Evolutionary conservation across 2,888 invertebrate species (phyloP).

Genomic region (Cylindroiulus punctatus): DNA sequence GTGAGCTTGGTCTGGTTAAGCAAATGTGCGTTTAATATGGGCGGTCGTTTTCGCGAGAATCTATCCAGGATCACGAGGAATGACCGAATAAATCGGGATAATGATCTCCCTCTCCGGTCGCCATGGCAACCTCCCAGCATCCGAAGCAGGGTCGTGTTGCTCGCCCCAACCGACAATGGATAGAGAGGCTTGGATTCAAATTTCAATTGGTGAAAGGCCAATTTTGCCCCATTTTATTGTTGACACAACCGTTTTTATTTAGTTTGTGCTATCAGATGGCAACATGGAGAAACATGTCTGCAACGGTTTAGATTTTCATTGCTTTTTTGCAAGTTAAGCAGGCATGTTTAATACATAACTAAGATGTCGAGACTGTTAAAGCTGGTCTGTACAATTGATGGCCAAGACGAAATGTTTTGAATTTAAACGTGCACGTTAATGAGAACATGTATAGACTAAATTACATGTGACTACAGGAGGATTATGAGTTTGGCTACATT

Average conservation of each 20-base stretch:
- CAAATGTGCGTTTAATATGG: not conserved
- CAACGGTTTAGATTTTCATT: too few relatives aligned
- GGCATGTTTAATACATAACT: too few relatives aligned
- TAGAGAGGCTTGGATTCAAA: not conserved
- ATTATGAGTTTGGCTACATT: too few relatives aligned
- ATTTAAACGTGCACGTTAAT: too few relatives aligned
- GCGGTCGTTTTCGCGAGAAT: not conserved
- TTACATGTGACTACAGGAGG: too few relatives aligned
- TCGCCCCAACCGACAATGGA: not conserved
- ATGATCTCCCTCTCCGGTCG: not conserved
- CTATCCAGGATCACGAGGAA: not conserved
- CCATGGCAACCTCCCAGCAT: slow-evolving; percentile 5
- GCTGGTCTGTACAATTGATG: too few relatives aligned
- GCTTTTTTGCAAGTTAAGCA: too few relatives aligned
- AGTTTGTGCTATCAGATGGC: too few relatives aligned
- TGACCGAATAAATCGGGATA: not conserved
- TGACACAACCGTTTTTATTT: not conserved
- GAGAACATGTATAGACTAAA: too few relatives aligned
- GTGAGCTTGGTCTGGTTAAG: not conserved
- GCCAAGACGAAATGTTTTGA: too few relatives aligned
- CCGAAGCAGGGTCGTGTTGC: not conserved
- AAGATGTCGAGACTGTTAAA: too few relatives aligned
- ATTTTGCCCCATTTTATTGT: not conserved
- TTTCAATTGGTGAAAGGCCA: slow-evolving; percentile 16
- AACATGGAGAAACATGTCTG: too few relatives aligned